Conservation (phyloP, 2,797 vertebrate species). For the Myotis vivesi region DNA sequence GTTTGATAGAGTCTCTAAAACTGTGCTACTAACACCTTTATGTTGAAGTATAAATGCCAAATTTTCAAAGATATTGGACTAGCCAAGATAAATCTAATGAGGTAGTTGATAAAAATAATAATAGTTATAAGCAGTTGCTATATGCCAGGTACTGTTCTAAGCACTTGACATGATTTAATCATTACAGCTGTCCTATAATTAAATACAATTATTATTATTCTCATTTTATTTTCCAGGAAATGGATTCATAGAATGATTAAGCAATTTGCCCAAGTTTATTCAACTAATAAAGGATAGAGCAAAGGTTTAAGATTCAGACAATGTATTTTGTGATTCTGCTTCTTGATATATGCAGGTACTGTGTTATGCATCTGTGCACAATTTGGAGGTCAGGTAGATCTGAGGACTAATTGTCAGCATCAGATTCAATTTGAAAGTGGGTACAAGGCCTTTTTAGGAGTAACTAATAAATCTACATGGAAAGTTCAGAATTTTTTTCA, state of each 20-base stretch:
- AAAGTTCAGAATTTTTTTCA: neutral
- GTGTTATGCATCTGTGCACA: neutral
- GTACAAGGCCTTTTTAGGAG: neutral
- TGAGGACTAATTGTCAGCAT: neutral
- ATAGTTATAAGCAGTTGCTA: neutral
- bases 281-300: neutral
- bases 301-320: neutral
- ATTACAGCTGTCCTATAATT: neutral
- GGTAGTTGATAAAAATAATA: neutral
- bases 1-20: neutral
- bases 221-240: slow-evolving; percentile 35
- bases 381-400: neutral
- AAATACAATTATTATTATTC: slow-evolving; percentile 12
- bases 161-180: slow-evolving; percentile 21
- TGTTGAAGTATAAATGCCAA: neutral
- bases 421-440: slow-evolving; percentile 28
- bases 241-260: neutral
- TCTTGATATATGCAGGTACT: neutral
- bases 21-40: neutral
- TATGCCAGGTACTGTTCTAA: neutral
- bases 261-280: neutral
- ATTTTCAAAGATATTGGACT: neutral
- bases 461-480: neutral
- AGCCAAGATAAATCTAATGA: neutral
- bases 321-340: neutral